Percentiles rank a stretch among this genome's conserved stretches.
Conservation (phyloP, 2,888 invertebrate species). For the Diaphora mendica region DNA sequence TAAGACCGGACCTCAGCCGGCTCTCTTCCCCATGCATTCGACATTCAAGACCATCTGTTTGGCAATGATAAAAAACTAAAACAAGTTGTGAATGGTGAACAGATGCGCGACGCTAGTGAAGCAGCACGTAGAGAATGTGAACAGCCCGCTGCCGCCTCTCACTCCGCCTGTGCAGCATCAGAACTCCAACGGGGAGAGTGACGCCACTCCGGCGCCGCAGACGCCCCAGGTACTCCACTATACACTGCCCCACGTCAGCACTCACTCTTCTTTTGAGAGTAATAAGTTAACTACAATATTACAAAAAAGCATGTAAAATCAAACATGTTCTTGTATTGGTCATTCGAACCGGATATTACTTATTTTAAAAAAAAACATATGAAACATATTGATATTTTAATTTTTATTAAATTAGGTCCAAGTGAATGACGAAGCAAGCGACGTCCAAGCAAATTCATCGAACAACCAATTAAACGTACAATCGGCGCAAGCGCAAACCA, state of each 20-base stretch:
- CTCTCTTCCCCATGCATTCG: too few species aligned
- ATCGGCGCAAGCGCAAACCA: constrained; percentile 34
- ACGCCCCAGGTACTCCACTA: not conserved
- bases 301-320: not conserved
- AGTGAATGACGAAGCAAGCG: constrained; percentile 55
- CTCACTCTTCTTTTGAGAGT: too few species aligned
- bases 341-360: not conserved
- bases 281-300: not conserved
- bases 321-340: not conserved
- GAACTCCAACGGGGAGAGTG: not conserved
- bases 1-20: not conserved
- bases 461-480: constrained; percentile 21
- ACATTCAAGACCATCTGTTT: too few species aligned
- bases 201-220: not conserved
- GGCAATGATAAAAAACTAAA: too few species aligned
- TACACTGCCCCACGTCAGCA: too few species aligned
- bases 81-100: constrained; percentile 19
- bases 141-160: constrained; percentile 62
- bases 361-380: not conserved
- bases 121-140: constrained; percentile 72
- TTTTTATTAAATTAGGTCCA: constrained; percentile 51
- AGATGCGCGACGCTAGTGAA: constrained; percentile 77
- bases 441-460: constrained; percentile 37
- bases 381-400: not conserved
- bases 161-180: constrained; percentile 19